Percentiles rank a stretch among this genome's conserved stretches.
These are phyloP conservation scores for Campoletis sonorensis DNA, from an alignment of 1,140 invertebrate genomes.

Conservation along the genomic window DNA sequence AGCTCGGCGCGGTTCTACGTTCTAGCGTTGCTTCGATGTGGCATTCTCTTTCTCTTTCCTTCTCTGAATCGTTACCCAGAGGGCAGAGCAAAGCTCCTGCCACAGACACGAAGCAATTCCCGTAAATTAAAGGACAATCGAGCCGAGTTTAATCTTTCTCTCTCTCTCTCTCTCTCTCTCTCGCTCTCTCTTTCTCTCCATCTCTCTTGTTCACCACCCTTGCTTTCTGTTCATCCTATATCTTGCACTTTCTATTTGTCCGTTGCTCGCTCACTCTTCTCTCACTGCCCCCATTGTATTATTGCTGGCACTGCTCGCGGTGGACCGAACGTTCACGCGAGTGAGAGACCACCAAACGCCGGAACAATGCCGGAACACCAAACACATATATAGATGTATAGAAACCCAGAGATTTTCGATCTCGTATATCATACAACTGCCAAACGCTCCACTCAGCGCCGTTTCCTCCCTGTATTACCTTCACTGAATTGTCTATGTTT, in stretches of 20 bases:
- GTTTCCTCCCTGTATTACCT: neutral
- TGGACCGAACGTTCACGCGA: slow-evolving; percentile 61
- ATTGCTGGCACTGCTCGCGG: slow-evolving; percentile 62
- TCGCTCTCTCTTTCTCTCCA: slow-evolving; percentile 6
- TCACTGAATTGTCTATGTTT: neutral
- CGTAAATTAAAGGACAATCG: slow-evolving; percentile 73
- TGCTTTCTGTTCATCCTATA: slow-evolving; percentile 9
- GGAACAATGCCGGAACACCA: slow-evolving; percentile 35
- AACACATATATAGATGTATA: slow-evolving; percentile 19
- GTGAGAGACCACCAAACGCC: slow-evolving; percentile 51
- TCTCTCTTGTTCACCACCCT: neutral
- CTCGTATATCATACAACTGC: slow-evolving; percentile 71
- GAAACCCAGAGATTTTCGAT: slow-evolving; percentile 59
- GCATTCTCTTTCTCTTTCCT: slow-evolving; percentile 37
- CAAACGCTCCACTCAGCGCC: slow-evolving; percentile 57
- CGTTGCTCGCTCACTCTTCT: slow-evolving; percentile 16
- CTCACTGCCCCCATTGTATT: slow-evolving; percentile 60
- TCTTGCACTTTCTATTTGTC: slow-evolving; percentile 32
- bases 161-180: slow-evolving; percentile 45
- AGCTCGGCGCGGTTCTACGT: neutral
- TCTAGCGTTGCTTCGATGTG: slow-evolving; percentile 53
- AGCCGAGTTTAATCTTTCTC: slow-evolving; percentile 65
- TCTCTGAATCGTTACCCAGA: slow-evolving; percentile 15
- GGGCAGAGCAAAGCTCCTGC: slow-evolving; percentile 28
- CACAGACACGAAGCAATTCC: slow-evolving; percentile 60